Evolutionary conservation across 2,797 vertebrate genomes (phyloP), one percentile per base, ranked within the genome.

Genomic region (Sparidentex hasta): DNA sequence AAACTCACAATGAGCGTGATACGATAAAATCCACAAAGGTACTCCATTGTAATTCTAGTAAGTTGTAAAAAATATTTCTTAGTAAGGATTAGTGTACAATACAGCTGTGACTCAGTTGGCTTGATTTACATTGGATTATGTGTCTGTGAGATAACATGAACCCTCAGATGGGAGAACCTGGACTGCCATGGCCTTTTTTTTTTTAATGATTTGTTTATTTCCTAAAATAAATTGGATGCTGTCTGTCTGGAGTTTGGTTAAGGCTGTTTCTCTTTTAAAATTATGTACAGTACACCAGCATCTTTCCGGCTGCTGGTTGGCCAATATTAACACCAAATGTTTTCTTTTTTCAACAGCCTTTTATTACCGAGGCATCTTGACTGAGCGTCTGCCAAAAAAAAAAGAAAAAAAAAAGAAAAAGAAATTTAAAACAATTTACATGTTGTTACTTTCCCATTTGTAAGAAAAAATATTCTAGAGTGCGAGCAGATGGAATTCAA

Each of bases 81-180:
- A 80, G 80, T 81, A 84, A 87, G 82, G 87, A 88, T 88, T 87
- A 87, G 88, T 92, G 90, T 92, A 90, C 75, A 84, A 85, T 88
- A 89, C 81, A 91, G 71, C 65, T 83, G 78, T 81, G 82, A 83
- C 76, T 83, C 64, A 75, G 71, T 77, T 88, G 89, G 81, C 67
- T 86, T 85, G 70, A 79, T 88, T 87, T 86, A 90, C 78, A 85
- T 29, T 59, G 76, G 78, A 70, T 65, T 57, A 67, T 75, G 83
- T 85, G 62, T 61, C 61, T 67, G 58, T 79, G 83, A 76, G 71
- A 78, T 67, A 81, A 85, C 27, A 74, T 65, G 75, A 62, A 70
- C 57, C 44, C 5, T 12, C 56, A 41, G 44, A 69, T 68, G 74
- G 65, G 69, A 77, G 62, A 64, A 83, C 65, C 50, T 74, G 48